Percentiles rank a stretch among this genome's conserved stretches.
phyloP scores from a whole-genome alignment of 1,140 invertebrate genomes.

The Drosophila pectinifera region DNA sequence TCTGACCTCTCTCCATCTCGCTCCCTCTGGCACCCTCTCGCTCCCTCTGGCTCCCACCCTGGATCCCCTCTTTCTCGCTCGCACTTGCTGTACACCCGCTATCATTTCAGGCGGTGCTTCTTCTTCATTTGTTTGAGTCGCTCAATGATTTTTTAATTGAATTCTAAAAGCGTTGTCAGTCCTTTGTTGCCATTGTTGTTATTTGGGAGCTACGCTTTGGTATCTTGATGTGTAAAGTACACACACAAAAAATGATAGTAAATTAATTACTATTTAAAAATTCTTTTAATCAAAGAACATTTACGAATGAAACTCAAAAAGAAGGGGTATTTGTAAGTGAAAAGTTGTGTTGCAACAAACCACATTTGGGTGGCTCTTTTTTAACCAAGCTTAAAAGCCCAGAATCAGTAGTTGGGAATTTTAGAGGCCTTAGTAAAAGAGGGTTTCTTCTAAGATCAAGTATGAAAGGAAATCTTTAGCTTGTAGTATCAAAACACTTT shows the following conservation, averaged over 20 bases:
- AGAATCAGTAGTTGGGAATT: not conserved
- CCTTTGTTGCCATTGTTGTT: conserved; percentile 55
- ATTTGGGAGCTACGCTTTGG: conserved; percentile 67
- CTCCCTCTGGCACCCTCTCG: conserved; percentile 3
- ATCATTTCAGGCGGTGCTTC: conserved; percentile 6
- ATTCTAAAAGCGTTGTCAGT: conserved; percentile 80
- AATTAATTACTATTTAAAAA: not conserved
- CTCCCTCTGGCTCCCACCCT: not conserved
- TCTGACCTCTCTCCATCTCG: conserved; percentile 32
- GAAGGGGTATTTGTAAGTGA: not conserved
- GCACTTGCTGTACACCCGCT: conserved; percentile 1
- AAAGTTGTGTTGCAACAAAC: not conserved
- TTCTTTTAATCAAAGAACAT: not conserved
- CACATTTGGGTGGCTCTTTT: not conserved
- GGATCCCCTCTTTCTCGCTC: not conserved
- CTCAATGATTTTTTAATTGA: conserved; percentile 83
- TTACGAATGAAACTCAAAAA: not conserved
- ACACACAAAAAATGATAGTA: not conserved
- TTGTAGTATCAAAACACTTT: no score
- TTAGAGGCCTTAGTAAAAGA: not conserved
- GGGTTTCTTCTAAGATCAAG: no score
- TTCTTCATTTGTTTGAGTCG: conserved; percentile 24
- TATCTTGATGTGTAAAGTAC: conserved; percentile 50
- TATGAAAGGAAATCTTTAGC: not conserved
- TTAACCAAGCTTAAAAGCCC: not conserved